Percentiles rank a stretch among this genome's conserved stretches.
These are phyloP conservation scores for Melipona quadrifasciata DNA, from an alignment of 1,140 invertebrate species.

Conservation along the genomic window DNA sequence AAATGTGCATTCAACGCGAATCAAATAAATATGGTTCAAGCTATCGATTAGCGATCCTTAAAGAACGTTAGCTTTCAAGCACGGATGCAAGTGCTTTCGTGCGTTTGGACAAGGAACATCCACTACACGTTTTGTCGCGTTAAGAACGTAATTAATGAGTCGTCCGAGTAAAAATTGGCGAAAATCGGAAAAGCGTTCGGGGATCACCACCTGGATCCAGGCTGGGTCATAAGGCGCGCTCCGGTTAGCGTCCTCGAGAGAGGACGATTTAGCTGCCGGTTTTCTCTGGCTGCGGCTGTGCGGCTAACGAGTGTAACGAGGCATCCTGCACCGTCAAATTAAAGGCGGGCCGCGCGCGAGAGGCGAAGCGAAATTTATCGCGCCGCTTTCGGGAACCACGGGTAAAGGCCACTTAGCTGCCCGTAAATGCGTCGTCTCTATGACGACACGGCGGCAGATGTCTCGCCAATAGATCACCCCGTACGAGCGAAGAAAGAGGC, in stretches of 20 bases:
- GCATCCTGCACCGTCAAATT: constrained; percentile 59
- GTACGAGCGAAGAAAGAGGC: constrained; percentile 44
- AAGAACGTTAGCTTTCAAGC: too few species aligned
- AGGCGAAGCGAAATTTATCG: constrained; percentile 72
- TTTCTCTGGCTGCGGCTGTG: constrained; percentile 41
- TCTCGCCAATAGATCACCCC: constrained; percentile 76
- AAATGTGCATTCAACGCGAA: too few species aligned
- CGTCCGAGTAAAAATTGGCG: neutral
- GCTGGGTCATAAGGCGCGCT: constrained; percentile 9
- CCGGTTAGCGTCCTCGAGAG: neutral
- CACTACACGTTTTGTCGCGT: too few species aligned
- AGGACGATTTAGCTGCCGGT: constrained; percentile 5
- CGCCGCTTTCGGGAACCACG: constrained; percentile 68
- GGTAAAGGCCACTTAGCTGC: constrained; percentile 76
- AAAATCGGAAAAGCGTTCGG: neutral
- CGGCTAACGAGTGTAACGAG: constrained; percentile 61
- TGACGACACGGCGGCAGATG: constrained; percentile 75
- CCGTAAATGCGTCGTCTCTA: constrained; percentile 78
- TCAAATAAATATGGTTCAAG: too few species aligned
- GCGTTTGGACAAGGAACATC: too few species aligned
- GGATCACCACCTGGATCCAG: constrained; percentile 6
- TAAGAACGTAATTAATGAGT: neutral
- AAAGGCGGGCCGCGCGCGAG: constrained; percentile 62
- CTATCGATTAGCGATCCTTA: too few species aligned
- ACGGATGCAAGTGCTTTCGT: too few species aligned